These are phyloP conservation scores for Pseudorectes ferrugineus DNA, from an alignment of 2,113 vertebrate genomes.

Conservation along the genomic window DNA sequence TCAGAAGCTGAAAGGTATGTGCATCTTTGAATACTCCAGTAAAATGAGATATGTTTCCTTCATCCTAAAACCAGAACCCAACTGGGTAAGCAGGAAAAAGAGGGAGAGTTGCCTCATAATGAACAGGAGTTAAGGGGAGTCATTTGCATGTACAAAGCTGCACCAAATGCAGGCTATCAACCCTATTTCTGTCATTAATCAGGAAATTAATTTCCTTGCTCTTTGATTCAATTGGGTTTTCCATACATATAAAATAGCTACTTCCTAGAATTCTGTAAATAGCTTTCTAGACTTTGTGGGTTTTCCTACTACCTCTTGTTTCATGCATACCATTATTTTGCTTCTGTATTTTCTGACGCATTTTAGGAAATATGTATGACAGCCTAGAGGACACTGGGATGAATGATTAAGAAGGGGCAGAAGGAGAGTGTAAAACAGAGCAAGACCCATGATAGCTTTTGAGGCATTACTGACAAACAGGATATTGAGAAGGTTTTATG, in stretches of 20 bases:
- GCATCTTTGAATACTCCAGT: not conserved
- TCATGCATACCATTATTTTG: not conserved
- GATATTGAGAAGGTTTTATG: not conserved
- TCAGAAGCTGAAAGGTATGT: not conserved
- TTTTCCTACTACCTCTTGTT: not conserved
- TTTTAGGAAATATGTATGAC: not conserved
- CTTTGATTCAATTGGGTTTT: not conserved
- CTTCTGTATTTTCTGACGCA: not conserved
- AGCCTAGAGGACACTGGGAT: not conserved
- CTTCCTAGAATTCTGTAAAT: not conserved
- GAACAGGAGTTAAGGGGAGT: not conserved
- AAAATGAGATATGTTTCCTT: not conserved
- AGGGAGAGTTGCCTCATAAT: fast-evolving
- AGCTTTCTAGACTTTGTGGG: not conserved
- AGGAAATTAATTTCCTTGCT: not conserved
- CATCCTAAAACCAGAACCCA: not conserved
- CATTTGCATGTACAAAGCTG: not conserved
- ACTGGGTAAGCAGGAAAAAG: not conserved
- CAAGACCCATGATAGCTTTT: not conserved
- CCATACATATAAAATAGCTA: not conserved
- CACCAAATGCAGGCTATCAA: not conserved
- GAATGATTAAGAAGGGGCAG: not conserved
- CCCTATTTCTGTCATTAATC: not conserved
- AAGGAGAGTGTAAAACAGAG: not conserved
- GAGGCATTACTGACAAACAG: not conserved